These are phyloP conservation scores for Camponotus vicinus DNA, from an alignment of 1,140 invertebrate genomes.

Conservation along the genomic window DNA sequence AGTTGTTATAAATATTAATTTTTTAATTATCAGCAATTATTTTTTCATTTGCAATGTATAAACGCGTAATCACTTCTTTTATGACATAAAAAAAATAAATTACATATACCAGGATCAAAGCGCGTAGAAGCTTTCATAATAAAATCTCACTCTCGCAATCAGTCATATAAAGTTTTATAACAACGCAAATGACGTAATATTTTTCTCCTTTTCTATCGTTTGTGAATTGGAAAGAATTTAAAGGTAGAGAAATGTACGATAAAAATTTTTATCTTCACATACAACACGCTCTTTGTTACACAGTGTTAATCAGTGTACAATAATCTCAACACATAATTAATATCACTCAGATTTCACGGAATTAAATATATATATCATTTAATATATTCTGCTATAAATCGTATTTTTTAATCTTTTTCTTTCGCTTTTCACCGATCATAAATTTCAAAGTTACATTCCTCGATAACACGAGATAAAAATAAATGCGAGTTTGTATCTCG, in stretches of 20 bases:
- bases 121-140: background rate
- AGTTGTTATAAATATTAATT: constrained; percentile 12
- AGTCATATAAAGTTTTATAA: constrained; percentile 28
- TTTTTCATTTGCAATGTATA: constrained; percentile 12
- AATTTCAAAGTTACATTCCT: constrained; percentile 32
- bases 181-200: background rate
- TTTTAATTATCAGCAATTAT: constrained; percentile 23
- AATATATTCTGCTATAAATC: background rate
- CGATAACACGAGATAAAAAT: background rate
- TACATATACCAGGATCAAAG: background rate
- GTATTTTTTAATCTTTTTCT: background rate
- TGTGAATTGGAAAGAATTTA: constrained; percentile 9
- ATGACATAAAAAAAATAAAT: constrained; percentile 16
- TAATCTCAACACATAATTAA: constrained; percentile 32
- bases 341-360: background rate
- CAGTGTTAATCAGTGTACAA: background rate
- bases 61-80: constrained; percentile 14
- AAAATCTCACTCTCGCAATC: constrained; percentile 9
- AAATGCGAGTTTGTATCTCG: constrained; percentile 1
- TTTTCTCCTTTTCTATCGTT: constrained; percentile 5
- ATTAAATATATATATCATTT: constrained; percentile 21
- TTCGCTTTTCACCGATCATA: background rate
- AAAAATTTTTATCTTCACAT: constrained; percentile 11
- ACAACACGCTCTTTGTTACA: background rate
- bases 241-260: background rate